Conservation (phyloP, 2,888 invertebrate species). For the Dichetophora obliterata region DNA sequence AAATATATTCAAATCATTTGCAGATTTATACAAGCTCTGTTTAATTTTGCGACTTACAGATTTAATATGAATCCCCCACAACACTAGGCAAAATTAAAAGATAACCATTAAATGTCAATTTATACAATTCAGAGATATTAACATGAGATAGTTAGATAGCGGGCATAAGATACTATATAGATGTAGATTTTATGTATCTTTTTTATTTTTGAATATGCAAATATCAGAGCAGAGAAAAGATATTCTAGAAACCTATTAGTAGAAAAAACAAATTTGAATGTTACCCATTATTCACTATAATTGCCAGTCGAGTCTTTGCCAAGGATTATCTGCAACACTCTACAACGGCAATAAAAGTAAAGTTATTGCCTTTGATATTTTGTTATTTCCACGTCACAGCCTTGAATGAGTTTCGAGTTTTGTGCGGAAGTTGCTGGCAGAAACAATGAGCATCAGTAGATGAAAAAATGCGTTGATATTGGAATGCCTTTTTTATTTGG, state of each 20-base stretch:
- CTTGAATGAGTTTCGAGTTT: background rate
- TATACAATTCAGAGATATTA: constrained; percentile 15
- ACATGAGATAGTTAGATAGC: background rate
- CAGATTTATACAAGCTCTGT: constrained; percentile 46
- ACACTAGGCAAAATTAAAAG: background rate
- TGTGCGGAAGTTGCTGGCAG: too few relatives aligned
- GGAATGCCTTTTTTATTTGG: too few relatives aligned
- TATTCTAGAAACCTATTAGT: constrained; percentile 13
- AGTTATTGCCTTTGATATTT: constrained; percentile 16
- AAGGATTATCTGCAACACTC: background rate
- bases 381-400: background rate
- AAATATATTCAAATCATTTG: constrained; percentile 43
- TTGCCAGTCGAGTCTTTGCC: constrained; percentile 6
- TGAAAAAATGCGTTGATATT: too few relatives aligned
- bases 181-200: too few relatives aligned
- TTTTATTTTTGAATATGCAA: background rate
- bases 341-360: constrained; percentile 15
- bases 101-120: constrained; percentile 8
- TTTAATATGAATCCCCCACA: background rate
- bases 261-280: constrained; percentile 6
- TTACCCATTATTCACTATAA: constrained; percentile 11
- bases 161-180: too few relatives aligned
- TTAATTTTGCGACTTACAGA: constrained; percentile 14
- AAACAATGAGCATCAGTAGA: too few relatives aligned
- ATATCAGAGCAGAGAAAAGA: background rate